Conservation (phyloP, 2,113 vertebrate genomes). For the Geococcyx californianus region DNA sequence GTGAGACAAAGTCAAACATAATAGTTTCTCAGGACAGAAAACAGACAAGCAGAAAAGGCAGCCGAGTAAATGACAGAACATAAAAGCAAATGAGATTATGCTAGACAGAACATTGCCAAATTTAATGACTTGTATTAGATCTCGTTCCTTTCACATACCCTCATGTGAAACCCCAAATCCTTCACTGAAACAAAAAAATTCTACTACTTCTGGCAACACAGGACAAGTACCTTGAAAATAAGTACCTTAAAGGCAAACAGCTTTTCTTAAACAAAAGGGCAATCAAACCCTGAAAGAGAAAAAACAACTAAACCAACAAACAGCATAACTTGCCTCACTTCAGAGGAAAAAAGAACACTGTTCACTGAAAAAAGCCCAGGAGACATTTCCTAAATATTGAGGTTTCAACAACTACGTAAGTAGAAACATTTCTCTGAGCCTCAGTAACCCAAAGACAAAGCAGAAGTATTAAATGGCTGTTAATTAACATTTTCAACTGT, state of each 20-base stretch:
- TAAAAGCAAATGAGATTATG: neutral
- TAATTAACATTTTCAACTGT: neutral
- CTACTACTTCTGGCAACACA: neutral
- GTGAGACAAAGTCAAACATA: neutral
- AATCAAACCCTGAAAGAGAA: neutral
- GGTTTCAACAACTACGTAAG: neutral
- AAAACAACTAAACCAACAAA: neutral
- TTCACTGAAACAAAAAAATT: neutral
- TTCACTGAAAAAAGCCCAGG: neutral
- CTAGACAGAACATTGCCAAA: neutral
- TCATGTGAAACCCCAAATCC: neutral
- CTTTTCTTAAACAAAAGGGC: neutral
- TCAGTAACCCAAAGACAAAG: neutral
- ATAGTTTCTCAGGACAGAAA: neutral
- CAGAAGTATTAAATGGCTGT: neutral
- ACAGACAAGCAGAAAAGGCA: neutral
- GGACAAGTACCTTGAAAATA: neutral
- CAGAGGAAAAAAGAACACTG: neutral
- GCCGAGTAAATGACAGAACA: neutral
- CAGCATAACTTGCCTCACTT: neutral
- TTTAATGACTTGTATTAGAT: neutral
- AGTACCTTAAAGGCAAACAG: neutral
- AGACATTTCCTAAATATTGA: neutral
- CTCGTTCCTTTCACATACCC: neutral
- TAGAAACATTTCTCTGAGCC: neutral